Evolutionary conservation across 2,797 vertebrate genomes (phyloP).

Genomic region (Muscicapa striata): DNA sequence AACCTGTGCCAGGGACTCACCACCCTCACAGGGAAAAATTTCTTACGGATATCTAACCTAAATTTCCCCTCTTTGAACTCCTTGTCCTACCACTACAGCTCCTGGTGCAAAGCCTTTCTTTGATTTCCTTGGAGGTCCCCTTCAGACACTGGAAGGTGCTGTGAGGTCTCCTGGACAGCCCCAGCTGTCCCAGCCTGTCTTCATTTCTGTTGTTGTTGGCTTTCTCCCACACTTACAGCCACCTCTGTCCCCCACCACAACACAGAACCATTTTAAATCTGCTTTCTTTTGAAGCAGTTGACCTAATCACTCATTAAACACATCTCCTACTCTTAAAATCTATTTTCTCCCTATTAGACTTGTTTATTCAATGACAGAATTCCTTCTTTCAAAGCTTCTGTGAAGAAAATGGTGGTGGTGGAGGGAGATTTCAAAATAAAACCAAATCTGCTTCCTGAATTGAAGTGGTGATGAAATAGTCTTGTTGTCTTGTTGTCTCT

Average conservation of each 20-base stretch:
- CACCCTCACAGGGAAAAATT: neutral
- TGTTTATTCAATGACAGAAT: neutral
- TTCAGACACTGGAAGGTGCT: neutral
- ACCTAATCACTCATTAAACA: neutral
- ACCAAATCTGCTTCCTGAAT: neutral
- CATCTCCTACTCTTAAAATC: neutral
- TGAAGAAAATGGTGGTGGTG: neutral
- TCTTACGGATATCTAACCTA: accelerated
- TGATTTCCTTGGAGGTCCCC: neutral
- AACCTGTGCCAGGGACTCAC: neutral
- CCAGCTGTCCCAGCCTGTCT: neutral
- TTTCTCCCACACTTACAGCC: neutral
- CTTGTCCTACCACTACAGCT: neutral
- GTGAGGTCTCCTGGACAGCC: neutral
- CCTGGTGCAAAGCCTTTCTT: neutral
- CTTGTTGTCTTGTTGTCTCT: neutral
- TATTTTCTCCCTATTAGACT: neutral
- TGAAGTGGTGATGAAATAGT: neutral
- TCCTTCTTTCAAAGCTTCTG: neutral
- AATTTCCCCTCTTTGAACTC: neutral
- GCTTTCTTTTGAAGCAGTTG: neutral
- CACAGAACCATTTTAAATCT: neutral
- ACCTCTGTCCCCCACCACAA: neutral
- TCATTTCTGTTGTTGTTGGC: neutral
- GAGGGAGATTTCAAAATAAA: neutral